phyloP scores from a whole-genome alignment of 2,113 vertebrate genomes.

The Megaceryle maxima region DNA sequence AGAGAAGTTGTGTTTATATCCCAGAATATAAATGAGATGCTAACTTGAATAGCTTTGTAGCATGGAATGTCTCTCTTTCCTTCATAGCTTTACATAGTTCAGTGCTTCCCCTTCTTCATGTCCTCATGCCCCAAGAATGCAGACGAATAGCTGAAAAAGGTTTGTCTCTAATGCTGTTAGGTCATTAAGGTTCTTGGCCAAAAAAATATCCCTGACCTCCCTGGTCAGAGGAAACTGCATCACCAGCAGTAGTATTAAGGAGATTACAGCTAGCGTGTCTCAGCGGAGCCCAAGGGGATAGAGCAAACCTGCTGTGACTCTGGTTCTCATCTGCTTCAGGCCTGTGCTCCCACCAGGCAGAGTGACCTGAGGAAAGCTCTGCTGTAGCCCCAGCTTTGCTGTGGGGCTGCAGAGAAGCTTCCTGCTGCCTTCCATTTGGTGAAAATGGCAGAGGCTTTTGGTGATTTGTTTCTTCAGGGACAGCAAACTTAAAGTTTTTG shows the following conservation, averaged over 20 bases:
- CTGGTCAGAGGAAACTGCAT: slow-evolving; percentile 10
- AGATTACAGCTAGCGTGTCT: background rate
- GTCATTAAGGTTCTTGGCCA: slow-evolving; percentile 32
- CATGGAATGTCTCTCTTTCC: background rate
- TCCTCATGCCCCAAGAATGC: slow-evolving; percentile 43
- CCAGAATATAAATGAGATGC: slow-evolving; percentile 42
- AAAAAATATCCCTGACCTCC: slow-evolving; percentile 30
- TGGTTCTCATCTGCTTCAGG: background rate
- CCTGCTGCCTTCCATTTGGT: background rate
- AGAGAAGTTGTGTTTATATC: slow-evolving; percentile 32
- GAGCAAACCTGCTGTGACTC: background rate
- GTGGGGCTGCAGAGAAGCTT: background rate
- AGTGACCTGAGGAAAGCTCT: background rate
- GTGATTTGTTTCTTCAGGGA: background rate
- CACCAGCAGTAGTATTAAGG: background rate
- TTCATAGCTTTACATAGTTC: slow-evolving; percentile 26
- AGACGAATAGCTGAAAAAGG: slow-evolving; percentile 48
- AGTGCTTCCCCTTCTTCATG: slow-evolving; percentile 36
- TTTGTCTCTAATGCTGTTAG: slow-evolving; percentile 32
- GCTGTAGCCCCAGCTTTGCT: background rate
- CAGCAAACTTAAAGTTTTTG: background rate
- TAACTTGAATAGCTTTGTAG: slow-evolving; percentile 11
- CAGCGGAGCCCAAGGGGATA: background rate
- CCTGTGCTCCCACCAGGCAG: background rate
- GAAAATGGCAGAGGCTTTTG: background rate